Percentiles rank a stretch among this genome's conserved stretches.
Evolutionary conservation across 2,797 vertebrate genomes (phyloP).

Genomic region (Lutjanus campechanus): DNA sequence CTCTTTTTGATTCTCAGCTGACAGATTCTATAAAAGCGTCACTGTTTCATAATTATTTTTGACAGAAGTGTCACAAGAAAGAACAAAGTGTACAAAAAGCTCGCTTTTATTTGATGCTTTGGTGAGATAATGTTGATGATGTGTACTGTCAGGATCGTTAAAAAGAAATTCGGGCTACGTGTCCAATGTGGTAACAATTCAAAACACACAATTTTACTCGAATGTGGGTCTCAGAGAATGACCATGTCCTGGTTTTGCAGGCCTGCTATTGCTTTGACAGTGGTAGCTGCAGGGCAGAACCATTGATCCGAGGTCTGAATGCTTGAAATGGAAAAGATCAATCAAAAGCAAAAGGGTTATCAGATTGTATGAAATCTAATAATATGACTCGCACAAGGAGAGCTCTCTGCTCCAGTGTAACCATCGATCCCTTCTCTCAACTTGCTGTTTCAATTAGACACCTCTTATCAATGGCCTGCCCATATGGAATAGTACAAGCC

Average conservation of each 20-base stretch:
- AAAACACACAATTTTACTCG: slow-evolving; percentile 17
- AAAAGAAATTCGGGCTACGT: background rate
- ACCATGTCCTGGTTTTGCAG: slow-evolving; percentile 42
- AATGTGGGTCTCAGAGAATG: slow-evolving; percentile 35
- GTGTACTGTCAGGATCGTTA: background rate
- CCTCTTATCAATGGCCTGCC: slow-evolving; percentile 74
- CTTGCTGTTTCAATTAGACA: slow-evolving; percentile 86
- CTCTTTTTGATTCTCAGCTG: slow-evolving; percentile 51
- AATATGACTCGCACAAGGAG: slow-evolving; percentile 80
- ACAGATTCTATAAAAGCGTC: slow-evolving; percentile 38
- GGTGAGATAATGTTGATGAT: slow-evolving; percentile 11
- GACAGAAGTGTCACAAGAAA: slow-evolving; percentile 11
- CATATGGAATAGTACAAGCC: slow-evolving; percentile 63
- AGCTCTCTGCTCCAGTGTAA: slow-evolving; percentile 76
- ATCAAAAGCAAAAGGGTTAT: slow-evolving; percentile 86
- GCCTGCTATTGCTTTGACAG: slow-evolving; percentile 56
- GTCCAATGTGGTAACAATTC: slow-evolving; percentile 28
- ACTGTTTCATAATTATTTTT: slow-evolving; percentile 32
- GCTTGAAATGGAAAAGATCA: slow-evolving; percentile 85
- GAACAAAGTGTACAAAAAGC: background rate
- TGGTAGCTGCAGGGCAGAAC: slow-evolving; percentile 66
- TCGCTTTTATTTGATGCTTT: background rate
- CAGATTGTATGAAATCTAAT: slow-evolving; percentile 87
- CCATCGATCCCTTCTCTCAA: slow-evolving; percentile 82
- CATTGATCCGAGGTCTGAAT: slow-evolving; percentile 75